Evolutionary conservation across 2,888 invertebrate genomes (phyloP).

Genomic region (Aspidapion aeneum): DNA sequence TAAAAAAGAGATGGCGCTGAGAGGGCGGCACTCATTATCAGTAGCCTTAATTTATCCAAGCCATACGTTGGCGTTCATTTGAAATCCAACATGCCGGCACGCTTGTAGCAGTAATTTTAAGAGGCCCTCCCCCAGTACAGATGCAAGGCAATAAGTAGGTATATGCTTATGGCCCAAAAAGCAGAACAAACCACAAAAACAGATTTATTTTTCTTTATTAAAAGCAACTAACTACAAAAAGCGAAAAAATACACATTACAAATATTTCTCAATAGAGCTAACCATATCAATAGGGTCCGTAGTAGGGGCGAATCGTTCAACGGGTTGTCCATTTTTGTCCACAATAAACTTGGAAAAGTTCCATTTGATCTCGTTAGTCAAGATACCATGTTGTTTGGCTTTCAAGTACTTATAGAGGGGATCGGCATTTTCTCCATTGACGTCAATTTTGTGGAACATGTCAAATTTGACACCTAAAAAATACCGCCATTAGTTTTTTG

Average conservation of each 20-base stretch:
- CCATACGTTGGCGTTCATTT: too few species aligned
- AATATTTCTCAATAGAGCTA: neutral
- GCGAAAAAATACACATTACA: neutral
- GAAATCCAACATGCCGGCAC: too few species aligned
- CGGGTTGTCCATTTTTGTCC: slow-evolving; percentile 61
- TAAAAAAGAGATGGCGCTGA: too few species aligned
- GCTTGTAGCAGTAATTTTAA: too few species aligned
- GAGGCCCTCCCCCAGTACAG: too few species aligned
- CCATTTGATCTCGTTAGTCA: slow-evolving; percentile 76
- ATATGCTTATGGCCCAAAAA: too few species aligned
- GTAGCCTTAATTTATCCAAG: too few species aligned
- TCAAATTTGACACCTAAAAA: slow-evolving; percentile 59
- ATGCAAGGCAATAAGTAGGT: too few species aligned
- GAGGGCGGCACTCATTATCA: too few species aligned
- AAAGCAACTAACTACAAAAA: neutral
- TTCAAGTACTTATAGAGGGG: slow-evolving; percentile 67
- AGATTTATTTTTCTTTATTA: neutral
- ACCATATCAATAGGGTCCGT: neutral
- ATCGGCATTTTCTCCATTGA: slow-evolving; percentile 61
- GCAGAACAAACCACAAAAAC: neutral
- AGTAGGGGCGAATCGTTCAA: neutral
- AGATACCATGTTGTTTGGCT: slow-evolving; percentile 50
- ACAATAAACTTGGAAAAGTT: slow-evolving; percentile 87
- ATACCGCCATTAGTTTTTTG: too few species aligned
- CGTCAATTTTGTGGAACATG: slow-evolving; percentile 71